Evolutionary conservation across 2,888 invertebrate species (phyloP).

Genomic region (Synergus itoensis): DNA sequence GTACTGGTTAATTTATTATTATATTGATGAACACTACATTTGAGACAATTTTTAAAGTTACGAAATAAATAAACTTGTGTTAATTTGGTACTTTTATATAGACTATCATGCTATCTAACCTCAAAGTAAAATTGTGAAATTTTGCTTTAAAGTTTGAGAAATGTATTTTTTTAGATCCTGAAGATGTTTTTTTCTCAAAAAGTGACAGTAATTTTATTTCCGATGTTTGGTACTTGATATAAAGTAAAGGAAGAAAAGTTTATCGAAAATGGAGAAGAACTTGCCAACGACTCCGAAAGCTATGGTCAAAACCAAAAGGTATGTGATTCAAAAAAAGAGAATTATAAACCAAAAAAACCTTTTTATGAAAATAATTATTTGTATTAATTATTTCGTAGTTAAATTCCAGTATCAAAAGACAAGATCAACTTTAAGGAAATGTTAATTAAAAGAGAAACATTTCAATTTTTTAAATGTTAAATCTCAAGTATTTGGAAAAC

Average conservation of each 20-base stretch:
- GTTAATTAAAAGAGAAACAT: no score
- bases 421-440: background rate
- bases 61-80: no score
- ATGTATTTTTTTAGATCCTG: background rate
- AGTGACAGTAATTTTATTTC: background rate
- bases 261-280: constrained; percentile 14
- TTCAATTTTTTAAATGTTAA: background rate
- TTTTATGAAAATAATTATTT: background rate
- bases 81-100: background rate
- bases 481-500: background rate
- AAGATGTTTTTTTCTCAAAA: background rate
- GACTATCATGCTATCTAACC: constrained; percentile 1
- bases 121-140: constrained; percentile 3
- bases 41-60: background rate
- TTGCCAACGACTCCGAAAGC: constrained; percentile 8
- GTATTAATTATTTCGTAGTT: background rate
- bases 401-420: background rate
- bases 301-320: constrained; percentile 22
- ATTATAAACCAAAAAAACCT: background rate
- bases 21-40: background rate
- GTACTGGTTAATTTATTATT: background rate
- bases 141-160: background rate
- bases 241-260: background rate
- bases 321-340: background rate
- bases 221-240: background rate